Evolutionary conservation across 2,888 invertebrate genomes (phyloP).

Genomic region (Limnephilus lunatus): DNA sequence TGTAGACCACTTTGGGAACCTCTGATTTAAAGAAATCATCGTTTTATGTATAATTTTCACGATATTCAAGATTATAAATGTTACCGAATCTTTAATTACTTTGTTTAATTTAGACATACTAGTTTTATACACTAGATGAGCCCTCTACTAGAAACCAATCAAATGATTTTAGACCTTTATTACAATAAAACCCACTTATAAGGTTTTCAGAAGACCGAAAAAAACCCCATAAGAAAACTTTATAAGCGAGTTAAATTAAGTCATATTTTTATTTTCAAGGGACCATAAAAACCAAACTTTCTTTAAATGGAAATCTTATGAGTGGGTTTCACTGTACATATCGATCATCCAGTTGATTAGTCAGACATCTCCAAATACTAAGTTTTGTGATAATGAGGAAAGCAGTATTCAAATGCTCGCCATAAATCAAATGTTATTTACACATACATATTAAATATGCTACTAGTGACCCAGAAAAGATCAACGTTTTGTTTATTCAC

Average conservation of each 20-base stretch:
- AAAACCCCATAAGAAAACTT: no score
- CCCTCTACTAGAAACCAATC: neutral
- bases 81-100: slow-evolving; percentile 8
- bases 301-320: neutral
- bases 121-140: neutral
- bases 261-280: neutral
- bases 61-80: slow-evolving; percentile 15
- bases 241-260: no score
- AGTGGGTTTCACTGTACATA: neutral
- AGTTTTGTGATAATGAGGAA: no score
- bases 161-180: neutral
- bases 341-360: no score
- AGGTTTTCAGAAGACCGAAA: no score
- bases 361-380: no score
- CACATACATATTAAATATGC: no score
- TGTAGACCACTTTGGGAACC: neutral
- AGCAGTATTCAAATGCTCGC: no score
- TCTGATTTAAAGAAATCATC: neutral
- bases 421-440: no score
- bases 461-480: no score
- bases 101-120: neutral
- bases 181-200: no score
- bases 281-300: neutral
- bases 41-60: neutral
- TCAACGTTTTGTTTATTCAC: no score